Evolutionary conservation across 2,797 vertebrate species (phyloP), one percentile per base, ranked within the genome.

Genomic region (Poeciliopsis gracilis): DNA sequence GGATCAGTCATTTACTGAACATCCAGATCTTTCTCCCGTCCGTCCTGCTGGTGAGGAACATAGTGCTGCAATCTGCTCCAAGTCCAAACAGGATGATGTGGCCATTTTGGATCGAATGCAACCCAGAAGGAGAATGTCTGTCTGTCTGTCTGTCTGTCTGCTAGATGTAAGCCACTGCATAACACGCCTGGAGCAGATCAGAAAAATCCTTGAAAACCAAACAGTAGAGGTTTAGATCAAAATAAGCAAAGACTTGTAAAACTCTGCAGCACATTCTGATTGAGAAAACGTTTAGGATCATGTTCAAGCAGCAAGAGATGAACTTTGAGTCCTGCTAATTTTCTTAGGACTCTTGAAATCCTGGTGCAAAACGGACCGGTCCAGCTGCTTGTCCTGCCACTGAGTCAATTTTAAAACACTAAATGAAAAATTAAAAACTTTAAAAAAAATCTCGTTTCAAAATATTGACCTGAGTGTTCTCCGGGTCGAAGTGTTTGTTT

Each of bases 141-240:
- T 33, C 66, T 84, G 77, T 77, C 70, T 84, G 77, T 30, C 30
- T 84, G 77, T 77, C 80, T 63, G 30, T 18, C 66, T 84, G 77
- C 38, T 25, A 75, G 18, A 72, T 15, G 2, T 30, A 36, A 18
- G 33, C 25, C 18, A 38, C 63, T 38, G 18, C 20, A 36, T 9
- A 23, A 12, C 33, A 4, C 23, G 2, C 36, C 61, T 23, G 18
- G 4, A 38, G 36, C 18, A 41, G 63, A 9, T 38, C 33, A 67
- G 36, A 41, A 11, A 36, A 18, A 66, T 59, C 53, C 0, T 9
- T 55, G 53, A 55, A 55, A 55, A 55, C 23, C 25, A 55, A 55
- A 57, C 53, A 55, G 23, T 4, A n/a, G 25, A 28, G 5, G 4
- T 57, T 57, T 28, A 57, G 25, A 11, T 11, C 15, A 59, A 59